Evolutionary conservation across 1,140 invertebrate species (phyloP).

Genomic region (Drosophila bifasciata): DNA sequence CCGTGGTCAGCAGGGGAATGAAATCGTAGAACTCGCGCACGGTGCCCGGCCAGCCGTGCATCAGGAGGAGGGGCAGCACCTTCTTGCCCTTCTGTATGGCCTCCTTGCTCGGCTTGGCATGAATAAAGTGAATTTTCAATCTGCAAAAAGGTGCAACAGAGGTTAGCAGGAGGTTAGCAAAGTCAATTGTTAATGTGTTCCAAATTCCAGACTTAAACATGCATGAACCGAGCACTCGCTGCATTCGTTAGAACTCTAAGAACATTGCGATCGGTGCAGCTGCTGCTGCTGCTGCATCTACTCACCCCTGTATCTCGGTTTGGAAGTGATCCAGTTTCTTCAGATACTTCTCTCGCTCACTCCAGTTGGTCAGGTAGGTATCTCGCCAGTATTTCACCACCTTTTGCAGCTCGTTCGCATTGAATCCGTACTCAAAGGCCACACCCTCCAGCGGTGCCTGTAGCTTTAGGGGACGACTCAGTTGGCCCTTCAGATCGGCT

Average conservation of each 20-base stretch:
- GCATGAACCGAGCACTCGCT: neutral
- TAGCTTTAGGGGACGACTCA: slow-evolving; percentile 85
- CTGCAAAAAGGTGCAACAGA: slow-evolving; percentile 71
- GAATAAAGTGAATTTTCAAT: slow-evolving; percentile 91
- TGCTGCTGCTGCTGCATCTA: neutral
- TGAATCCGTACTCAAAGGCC: slow-evolving; percentile 92
- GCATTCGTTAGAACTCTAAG: too few species aligned
- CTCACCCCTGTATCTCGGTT: slow-evolving; percentile 88
- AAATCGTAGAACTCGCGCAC: slow-evolving; percentile 94
- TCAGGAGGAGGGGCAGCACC: slow-evolving; percentile 89
- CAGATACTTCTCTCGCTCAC: slow-evolving; percentile 87
- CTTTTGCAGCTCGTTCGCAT: slow-evolving; percentile 87
- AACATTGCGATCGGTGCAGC: too few species aligned
- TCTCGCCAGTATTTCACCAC: slow-evolving; percentile 89
- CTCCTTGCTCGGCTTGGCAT: slow-evolving; percentile 85
- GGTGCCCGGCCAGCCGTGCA: slow-evolving; percentile 97
- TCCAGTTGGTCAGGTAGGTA: slow-evolving; percentile 89
- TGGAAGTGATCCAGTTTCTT: slow-evolving; percentile 91
- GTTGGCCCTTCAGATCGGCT: slow-evolving; percentile 86
- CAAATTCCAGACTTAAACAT: slow-evolving; percentile 10
- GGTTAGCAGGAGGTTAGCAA: slow-evolving; percentile 8
- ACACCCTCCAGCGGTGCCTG: slow-evolving; percentile 88
- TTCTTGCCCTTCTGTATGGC: slow-evolving; percentile 73
- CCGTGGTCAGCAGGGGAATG: slow-evolving; percentile 88
- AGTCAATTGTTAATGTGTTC: slow-evolving; percentile 9